Percentiles rank a stretch among this genome's conserved stretches.
Conservation (phyloP, 2,888 invertebrate genomes). For the Eubasilissa splendida region DNA sequence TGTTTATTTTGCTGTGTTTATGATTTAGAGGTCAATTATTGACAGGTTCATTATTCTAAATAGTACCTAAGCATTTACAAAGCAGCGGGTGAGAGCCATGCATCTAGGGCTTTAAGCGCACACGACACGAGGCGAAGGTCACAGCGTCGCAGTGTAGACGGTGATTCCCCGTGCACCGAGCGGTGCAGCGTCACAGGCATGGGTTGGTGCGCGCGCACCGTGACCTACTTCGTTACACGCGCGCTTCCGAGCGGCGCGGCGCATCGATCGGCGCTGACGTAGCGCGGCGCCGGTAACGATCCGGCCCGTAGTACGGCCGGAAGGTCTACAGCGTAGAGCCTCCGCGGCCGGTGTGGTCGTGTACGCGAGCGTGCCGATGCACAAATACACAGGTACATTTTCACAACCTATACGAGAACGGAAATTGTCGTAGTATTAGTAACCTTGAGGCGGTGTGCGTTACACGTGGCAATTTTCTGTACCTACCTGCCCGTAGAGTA, state of each 20-base stretch:
- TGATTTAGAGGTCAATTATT: no score
- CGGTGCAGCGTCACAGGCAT: conserved; percentile 38
- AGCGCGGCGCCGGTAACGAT: conserved; percentile 28
- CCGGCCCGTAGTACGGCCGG: conserved; percentile 15
- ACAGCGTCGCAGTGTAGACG: conserved; percentile 51
- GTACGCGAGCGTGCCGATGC: not conserved
- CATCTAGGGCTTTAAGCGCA: not conserved
- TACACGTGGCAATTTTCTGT: not conserved
- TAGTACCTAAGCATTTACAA: not conserved
- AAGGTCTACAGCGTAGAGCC: not conserved
- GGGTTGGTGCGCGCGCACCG: conserved; percentile 36
- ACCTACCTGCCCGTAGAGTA: no score
- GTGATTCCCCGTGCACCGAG: conserved; percentile 47
- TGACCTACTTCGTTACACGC: conserved; percentile 36
- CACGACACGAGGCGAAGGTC: conserved; percentile 36
- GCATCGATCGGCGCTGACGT: no score
- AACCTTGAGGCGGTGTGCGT: not conserved
- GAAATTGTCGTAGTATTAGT: no score
- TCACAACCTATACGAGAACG: no score
- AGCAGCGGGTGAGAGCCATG: not conserved
- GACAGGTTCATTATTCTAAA: no score
- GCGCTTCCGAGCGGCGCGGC: not conserved
- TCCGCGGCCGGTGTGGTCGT: no score
- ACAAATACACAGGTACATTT: not conserved
- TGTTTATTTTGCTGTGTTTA: no score